Conservation (phyloP, 2,113 vertebrate genomes). For the Pyrgilauda ruficollis region DNA sequence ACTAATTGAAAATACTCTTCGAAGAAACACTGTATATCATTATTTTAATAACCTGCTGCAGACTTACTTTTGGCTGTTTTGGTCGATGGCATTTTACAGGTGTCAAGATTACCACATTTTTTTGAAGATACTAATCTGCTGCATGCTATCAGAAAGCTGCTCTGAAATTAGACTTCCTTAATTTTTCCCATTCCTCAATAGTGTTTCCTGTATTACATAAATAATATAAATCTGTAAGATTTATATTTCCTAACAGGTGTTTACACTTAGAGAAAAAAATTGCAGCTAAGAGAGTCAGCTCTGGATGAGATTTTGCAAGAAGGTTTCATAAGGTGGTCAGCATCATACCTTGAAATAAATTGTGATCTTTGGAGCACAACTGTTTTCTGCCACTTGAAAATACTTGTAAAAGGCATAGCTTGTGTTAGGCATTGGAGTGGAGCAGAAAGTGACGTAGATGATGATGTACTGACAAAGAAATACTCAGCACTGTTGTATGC, state of each 20-base stretch:
- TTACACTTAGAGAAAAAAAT: neutral
- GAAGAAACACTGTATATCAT: neutral
- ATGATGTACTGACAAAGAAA: neutral
- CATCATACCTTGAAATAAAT: neutral
- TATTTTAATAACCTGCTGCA: neutral
- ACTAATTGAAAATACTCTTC: neutral
- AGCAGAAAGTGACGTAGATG: neutral
- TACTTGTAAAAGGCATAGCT: neutral
- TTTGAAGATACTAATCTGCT: neutral
- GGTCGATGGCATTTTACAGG: neutral
- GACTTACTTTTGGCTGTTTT: neutral
- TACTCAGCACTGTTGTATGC: fast-evolving
- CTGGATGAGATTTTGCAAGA: neutral
- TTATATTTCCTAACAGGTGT: neutral
- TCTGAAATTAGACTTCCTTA: neutral
- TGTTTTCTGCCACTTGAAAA: neutral
- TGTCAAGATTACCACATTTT: neutral
- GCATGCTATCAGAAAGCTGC: neutral
- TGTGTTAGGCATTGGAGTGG: neutral
- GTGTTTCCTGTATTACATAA: neutral
- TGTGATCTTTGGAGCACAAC: neutral
- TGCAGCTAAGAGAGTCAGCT: neutral
- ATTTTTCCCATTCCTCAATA: neutral
- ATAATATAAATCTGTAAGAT: neutral
- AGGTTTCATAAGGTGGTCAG: neutral